Evolutionary conservation across 2,888 invertebrate genomes (phyloP), one percentile per base, ranked within the genome.

Genomic region (Strigamia transsilvanica): DNA sequence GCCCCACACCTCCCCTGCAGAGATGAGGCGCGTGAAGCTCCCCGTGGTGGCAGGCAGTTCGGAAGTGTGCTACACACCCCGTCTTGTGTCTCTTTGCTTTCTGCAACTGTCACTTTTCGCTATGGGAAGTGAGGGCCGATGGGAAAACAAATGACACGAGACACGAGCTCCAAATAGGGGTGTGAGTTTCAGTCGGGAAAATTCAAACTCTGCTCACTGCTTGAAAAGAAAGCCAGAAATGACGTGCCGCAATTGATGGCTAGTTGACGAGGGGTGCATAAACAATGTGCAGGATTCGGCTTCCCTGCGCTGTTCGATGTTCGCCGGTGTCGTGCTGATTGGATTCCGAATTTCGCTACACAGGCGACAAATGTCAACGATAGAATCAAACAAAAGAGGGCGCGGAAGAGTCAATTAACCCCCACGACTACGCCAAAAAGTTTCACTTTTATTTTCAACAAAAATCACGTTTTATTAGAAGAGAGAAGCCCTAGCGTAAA

Each of bases 51-150:
- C 61, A 61, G 61, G 61, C 61, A 61, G 61, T 61, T 61, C 61
- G 61, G 61, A 61, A 18, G 61, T 61, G 61, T 18, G 61, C 23
- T 10, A 61, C 61, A 61, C 61, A 61, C 6, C 61, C 61, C 61
- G 23, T 61, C 61, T 61, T 15, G 21, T 61, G 61, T 61, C 61
- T 61, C 61, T 61, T 61, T 61, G 61, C 61, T 61, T 61, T 61
- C 61, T 61, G 61, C 61, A 61, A 61, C 61, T 61, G 61, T 61
- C 61, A 61, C 61, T 61, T 61, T 61, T 61, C 61, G 61, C 61
- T 61, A 61, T 61, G 61, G 61, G 61, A 61, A 61, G 61, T 61
- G 61, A 61, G 61, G 61, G 61, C 61, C 61, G 61, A 61, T 61
- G 61, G 61, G 61, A 61, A 61, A 61, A 61, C 61, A 61, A 61